These are phyloP conservation scores for Margarornis squamiger DNA, from an alignment of 2,797 vertebrate genomes.

Conservation along the genomic window DNA sequence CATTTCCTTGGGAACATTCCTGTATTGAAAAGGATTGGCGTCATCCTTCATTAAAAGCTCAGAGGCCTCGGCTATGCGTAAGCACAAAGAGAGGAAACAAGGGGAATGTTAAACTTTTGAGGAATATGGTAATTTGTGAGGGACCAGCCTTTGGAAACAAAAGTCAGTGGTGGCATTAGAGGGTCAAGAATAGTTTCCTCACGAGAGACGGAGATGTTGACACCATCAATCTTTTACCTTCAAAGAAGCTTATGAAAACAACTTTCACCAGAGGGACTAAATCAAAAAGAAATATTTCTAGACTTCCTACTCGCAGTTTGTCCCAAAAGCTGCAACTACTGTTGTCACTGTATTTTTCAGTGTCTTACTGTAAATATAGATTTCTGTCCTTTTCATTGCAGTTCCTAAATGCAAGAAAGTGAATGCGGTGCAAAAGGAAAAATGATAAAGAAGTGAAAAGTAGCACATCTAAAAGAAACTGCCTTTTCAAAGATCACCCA, in stretches of 20 bases:
- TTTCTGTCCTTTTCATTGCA: not conserved
- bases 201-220: not conserved
- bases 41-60: slow-evolving; percentile 30
- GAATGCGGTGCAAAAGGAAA: not conserved
- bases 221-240: not conserved
- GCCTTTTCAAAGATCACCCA: not conserved
- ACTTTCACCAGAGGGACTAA: not conserved
- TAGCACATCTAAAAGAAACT: not conserved
- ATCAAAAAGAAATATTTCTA: not conserved
- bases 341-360: not conserved
- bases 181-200: not conserved
- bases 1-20: slow-evolving; percentile 67
- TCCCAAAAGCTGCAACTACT: not conserved
- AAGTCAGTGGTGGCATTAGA: not conserved
- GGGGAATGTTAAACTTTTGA: slow-evolving; percentile 47
- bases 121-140: slow-evolving; percentile 45
- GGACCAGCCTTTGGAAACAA: not conserved
- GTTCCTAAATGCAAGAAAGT: not conserved
- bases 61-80: not conserved
- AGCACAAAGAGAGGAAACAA: slow-evolving; percentile 61
- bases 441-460: not conserved
- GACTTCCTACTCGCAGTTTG: not conserved
- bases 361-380: not conserved
- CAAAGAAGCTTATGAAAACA: not conserved
- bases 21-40: slow-evolving; percentile 28